These are phyloP conservation scores for Rhabditoides inermis DNA, from an alignment of 2,888 invertebrate species.

Conservation along the genomic window DNA sequence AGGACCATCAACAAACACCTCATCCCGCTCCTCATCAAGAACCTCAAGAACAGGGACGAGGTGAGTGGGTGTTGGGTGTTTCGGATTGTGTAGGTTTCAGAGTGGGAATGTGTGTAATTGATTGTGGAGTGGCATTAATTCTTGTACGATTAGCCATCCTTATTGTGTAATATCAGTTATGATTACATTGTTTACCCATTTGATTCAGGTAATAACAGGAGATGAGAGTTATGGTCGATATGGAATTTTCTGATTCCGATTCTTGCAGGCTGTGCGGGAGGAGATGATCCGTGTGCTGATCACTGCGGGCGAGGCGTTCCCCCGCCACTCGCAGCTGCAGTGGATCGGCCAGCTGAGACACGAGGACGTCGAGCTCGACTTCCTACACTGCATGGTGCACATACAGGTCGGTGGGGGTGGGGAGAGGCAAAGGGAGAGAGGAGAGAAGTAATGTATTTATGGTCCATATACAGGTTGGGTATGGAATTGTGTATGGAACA, in stretches of 20 bases:
- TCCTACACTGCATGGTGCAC: constrained; percentile 85
- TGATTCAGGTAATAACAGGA: neutral
- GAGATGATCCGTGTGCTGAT: constrained; percentile 74
- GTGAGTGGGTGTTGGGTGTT: neutral
- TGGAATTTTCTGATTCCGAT: neutral
- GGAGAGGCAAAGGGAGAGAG: too few relatives aligned
- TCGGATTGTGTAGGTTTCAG: too few relatives aligned
- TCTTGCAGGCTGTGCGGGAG: constrained; percentile 62
- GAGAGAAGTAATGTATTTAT: too few relatives aligned
- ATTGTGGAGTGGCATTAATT: too few relatives aligned
- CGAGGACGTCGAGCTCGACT: constrained; percentile 64
- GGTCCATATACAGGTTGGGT: too few relatives aligned
- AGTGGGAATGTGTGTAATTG: too few relatives aligned
- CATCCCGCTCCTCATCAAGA: constrained; percentile 18
- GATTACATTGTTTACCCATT: too few relatives aligned
- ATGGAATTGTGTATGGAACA: too few relatives aligned
- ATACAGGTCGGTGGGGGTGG: constrained; percentile 50
- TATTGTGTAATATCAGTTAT: too few relatives aligned
- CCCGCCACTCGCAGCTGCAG: constrained; percentile 51
- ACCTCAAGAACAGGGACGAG: constrained; percentile 18
- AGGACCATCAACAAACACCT: constrained; percentile 18
- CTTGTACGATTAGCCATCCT: too few relatives aligned
- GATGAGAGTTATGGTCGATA: constrained; percentile 13
- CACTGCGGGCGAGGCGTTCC: constrained; percentile 58
- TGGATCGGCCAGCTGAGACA: constrained; percentile 28